Conservation (phyloP, 92 coral and sea anemone species). For the Palythoa heliodiscus region DNA sequence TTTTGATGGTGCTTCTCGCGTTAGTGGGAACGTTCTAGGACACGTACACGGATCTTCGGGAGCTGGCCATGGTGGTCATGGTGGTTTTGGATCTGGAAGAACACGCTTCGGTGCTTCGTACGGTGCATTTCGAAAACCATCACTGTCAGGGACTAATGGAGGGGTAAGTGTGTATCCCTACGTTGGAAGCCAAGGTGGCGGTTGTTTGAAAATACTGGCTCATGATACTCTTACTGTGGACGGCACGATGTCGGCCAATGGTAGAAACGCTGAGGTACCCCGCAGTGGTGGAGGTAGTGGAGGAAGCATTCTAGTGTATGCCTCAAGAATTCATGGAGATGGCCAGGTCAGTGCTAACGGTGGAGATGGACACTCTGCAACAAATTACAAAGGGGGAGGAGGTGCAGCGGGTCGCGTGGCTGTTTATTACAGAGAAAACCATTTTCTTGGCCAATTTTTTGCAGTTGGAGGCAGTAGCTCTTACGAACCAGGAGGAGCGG, state of each 20-base stretch:
- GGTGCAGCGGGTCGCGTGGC: slow-evolving; percentile 73
- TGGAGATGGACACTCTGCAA: slow-evolving; percentile 56
- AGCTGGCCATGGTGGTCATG: slow-evolving; percentile 78
- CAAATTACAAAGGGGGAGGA: slow-evolving; percentile 57
- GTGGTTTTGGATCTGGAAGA: slow-evolving; percentile 61
- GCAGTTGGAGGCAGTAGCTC: slow-evolving; percentile 68
- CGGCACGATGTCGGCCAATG: slow-evolving; percentile 61
- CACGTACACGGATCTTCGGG: slow-evolving; percentile 60
- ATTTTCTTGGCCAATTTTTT: slow-evolving; percentile 62
- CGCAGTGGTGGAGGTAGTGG: slow-evolving; percentile 78
- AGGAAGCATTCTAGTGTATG: slow-evolving; percentile 62
- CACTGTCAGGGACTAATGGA: slow-evolving; percentile 57
- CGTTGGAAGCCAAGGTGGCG: slow-evolving; percentile 65
- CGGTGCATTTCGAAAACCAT: slow-evolving; percentile 59
- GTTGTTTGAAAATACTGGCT: slow-evolving; percentile 61
- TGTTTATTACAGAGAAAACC: slow-evolving; percentile 61
- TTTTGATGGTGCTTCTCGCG: slow-evolving; percentile 31
- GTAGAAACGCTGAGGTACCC: slow-evolving; percentile 47
- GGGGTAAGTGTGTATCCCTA: slow-evolving; percentile 64
- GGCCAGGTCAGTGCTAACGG: slow-evolving; percentile 62
- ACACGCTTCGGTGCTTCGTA: slow-evolving; percentile 57
- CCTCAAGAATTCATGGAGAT: slow-evolving; percentile 60
- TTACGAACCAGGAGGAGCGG: slow-evolving; percentile 70
- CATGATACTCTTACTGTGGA: slow-evolving; percentile 64
- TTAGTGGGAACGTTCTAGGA: slow-evolving; percentile 53